Base-by-base conservation (phyloP, 2,797 vertebrate genomes). In the Uromys caudimaculatus region DNA sequence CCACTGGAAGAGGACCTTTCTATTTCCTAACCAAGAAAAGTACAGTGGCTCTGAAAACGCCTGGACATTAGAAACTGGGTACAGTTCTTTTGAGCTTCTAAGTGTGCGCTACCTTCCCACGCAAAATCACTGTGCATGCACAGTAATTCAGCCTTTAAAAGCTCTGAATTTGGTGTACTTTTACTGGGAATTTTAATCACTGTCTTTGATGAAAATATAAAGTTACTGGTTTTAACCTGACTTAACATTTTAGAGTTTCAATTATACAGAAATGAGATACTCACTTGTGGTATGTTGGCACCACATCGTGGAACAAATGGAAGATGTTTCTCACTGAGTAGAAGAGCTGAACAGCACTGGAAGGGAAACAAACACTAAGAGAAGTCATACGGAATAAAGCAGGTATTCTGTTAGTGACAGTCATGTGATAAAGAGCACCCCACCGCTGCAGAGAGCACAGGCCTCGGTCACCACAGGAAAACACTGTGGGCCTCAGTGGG, bases 251-350 rank as follows among this genome's bases (percentile, higher is more conserved):
- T 27, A 88, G 47, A 81, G 23, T 67, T 44, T 81, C 3, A 41
- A 19, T 38, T 38, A 73, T 6, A 60, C 3, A 91, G 47, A 92
- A 88, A 58, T 6, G 23, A 94, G 32, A 86, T 0, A 97, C 99
- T 99, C 98, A 99, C 99, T 99, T 99, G 98, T 99, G 99, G 98
- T 99, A 99, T 0, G 99, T 99, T 17, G 99, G 99, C n/a, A 99
- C 99, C 0, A 99, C 99, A 64, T 99, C 99, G 16, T 99, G 99
- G 98, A 99, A 99, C 54, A 99, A 98, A 97, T 99, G 99, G 98
- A 99, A 99, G 96, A 99, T 99, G 97, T 99, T 99, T 97, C 99
- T 98, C 79, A 99, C 99, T 0, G 99, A 99, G 98, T 99, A 99
- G 97, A 99, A 99, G 84, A 99, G 99, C 94, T 99, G 99, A 54